Percentiles rank a stretch among this genome's conserved stretches.
These are phyloP conservation scores for Nannoperca obscura DNA, from an alignment of 2,797 vertebrate species.

Conservation along the genomic window DNA sequence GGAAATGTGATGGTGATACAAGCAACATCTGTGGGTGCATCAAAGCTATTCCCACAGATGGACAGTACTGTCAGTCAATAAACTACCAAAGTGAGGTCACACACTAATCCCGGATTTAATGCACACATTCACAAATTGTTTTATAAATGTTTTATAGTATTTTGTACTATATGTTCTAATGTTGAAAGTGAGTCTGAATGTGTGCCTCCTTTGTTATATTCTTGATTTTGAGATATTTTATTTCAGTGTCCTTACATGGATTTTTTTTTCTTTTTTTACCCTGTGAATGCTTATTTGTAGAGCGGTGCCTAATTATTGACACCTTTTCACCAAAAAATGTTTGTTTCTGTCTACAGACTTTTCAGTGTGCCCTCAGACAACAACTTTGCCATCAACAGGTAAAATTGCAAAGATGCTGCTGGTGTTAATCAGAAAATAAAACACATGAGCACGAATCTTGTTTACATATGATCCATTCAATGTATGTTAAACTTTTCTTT, in stretches of 20 bases:
- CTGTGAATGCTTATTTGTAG: too few relatives aligned
- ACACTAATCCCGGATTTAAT: background rate
- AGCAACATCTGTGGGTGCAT: slow-evolving; percentile 75
- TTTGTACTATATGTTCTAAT: background rate
- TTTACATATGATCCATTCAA: too few relatives aligned
- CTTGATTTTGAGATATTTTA: background rate
- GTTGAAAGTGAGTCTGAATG: background rate
- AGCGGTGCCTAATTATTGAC: background rate
- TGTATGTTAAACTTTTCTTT: background rate
- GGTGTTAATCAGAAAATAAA: background rate
- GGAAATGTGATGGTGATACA: slow-evolving; percentile 51
- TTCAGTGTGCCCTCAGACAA: slow-evolving; percentile 7
- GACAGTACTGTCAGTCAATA: slow-evolving; percentile 81
- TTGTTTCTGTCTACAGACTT: slow-evolving; percentile 17
- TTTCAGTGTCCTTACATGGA: background rate
- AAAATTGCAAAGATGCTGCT: background rate
- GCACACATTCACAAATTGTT: too few relatives aligned
- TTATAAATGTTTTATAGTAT: too few relatives aligned
- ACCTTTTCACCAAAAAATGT: background rate
- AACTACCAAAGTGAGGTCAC: slow-evolving; percentile 21
- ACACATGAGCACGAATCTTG: background rate
- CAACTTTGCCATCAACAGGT: slow-evolving; percentile 36
- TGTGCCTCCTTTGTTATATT: background rate
- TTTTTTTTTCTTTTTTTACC: background rate
- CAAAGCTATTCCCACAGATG: slow-evolving; percentile 69